Evolutionary conservation across 2,113 vertebrate genomes (phyloP), one percentile per base, ranked within the genome.

Genomic region (Gambusia affinis): DNA sequence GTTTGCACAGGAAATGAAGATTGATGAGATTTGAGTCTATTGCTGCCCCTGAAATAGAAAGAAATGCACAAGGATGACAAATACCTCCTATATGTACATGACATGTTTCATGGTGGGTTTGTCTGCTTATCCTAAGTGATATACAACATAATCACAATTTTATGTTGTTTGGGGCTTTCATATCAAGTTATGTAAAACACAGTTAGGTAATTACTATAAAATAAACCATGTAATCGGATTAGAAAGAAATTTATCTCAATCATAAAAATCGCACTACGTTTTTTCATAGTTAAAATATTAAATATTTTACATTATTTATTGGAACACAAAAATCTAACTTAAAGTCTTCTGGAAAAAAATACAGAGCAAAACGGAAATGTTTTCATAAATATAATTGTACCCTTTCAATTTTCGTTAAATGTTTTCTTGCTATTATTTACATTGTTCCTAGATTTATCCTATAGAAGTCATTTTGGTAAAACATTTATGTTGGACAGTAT

Each of bases 1-100:
- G 83, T 92, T 88, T 89, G 83, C 82, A 72, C 74, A 84, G 76
- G 83, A 89, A 92, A 94, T 88, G 75, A 92, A 92, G 93, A 94
- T 76, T 70, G 76, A 92, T 65, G 84, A 80, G 73, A 63, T 39
- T 47, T 22, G 72, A 81, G 76, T 65, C 31, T 44, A 61, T 80
- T 78, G 80, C 63, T 28, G 8, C 54, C 39, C 67, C 76, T 70
- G 71, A 72, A 76, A 65, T 67, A 42, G 75, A 76, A 77, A 72
- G 17, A 80, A 73, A 80, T 79, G 27, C 60, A 76, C 87, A 67
- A 61, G 72, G 70, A 80, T 75, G 60, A 80, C 80, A 69, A 89
- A 80, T 63, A 35, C 22, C 29, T n/a, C 44, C 62, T 65, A 37
- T 29, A 17, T 74, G 28, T 75, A 4, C 76, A 64, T 74, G 62